These are phyloP conservation scores for Cryptomyrus ogoouensis DNA, from an alignment of 2,113 vertebrate species.

Conservation along the genomic window DNA sequence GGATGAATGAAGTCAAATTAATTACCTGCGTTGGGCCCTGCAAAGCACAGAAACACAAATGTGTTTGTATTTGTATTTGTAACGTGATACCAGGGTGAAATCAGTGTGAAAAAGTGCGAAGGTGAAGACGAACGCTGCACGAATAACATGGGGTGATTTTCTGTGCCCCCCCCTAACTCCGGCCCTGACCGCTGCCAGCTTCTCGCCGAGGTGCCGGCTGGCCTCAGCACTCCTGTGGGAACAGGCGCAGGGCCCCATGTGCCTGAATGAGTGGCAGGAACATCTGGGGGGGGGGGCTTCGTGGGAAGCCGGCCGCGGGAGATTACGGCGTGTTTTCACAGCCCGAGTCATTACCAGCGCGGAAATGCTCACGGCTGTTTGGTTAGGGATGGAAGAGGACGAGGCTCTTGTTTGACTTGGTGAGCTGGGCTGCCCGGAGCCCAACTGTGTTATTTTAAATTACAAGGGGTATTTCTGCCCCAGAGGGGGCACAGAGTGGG, in stretches of 20 bases:
- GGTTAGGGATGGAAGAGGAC: slow-evolving; percentile 39
- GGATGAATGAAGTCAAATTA: neutral
- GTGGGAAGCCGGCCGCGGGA: slow-evolving; percentile 39
- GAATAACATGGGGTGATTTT: neutral
- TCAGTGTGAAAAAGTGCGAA: neutral
- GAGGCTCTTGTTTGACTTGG: slow-evolving; percentile 49
- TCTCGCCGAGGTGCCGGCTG: neutral
- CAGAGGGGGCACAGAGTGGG: slow-evolving; percentile 15
- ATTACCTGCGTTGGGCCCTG: neutral
- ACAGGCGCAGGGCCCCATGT: neutral
- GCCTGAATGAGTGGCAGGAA: slow-evolving; percentile 31
- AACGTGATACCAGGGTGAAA: neutral
- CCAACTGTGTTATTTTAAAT: slow-evolving; percentile 44
- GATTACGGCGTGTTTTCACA: slow-evolving; percentile 50
- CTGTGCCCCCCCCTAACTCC: neutral
- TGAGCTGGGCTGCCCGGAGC: slow-evolving; percentile 47
- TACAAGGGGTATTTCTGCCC: slow-evolving; percentile 38
- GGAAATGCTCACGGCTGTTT: slow-evolving; percentile 64
- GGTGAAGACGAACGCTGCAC: neutral
- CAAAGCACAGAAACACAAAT: neutral
- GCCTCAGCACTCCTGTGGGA: neutral
- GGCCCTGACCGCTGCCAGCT: neutral
- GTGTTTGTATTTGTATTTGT: neutral
- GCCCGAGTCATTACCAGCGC: slow-evolving; percentile 46
- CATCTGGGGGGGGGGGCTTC: slow-evolving; percentile 24